phyloP scores from a whole-genome alignment of 2,888 invertebrate species.

The Drosophila flavopinicola region DNA sequence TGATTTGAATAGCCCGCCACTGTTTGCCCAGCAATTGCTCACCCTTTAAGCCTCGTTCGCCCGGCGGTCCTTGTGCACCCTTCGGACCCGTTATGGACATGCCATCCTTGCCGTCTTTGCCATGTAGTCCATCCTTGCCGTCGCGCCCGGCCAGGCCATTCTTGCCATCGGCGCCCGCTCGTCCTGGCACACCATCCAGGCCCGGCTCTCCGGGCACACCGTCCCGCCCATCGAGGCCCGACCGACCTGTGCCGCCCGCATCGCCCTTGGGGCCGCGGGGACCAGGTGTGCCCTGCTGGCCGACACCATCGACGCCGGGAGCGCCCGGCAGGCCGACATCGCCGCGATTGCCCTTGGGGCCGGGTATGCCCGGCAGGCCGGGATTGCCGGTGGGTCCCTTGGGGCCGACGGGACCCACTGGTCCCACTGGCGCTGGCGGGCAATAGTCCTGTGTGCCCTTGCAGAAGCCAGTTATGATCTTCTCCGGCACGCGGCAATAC shows the following conservation, averaged over 20 bases:
- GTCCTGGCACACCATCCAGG: slow-evolving; percentile 91
- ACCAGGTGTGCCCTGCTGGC: slow-evolving; percentile 78
- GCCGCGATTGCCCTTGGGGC: slow-evolving; percentile 90
- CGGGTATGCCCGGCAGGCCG: slow-evolving; percentile 87
- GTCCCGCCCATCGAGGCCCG: slow-evolving; percentile 93
- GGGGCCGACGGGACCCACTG: slow-evolving; percentile 87
- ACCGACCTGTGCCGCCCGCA: slow-evolving; percentile 88
- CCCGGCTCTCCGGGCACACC: slow-evolving; percentile 96
- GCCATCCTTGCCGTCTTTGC: slow-evolving; percentile 89
- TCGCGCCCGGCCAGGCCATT: slow-evolving; percentile 89
- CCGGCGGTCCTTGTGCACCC: slow-evolving; percentile 88
- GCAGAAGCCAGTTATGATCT: slow-evolving; percentile 93
- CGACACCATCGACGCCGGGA: slow-evolving; percentile 86
- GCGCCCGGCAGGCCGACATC: slow-evolving; percentile 88
- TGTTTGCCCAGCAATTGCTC: slow-evolving; percentile 51
- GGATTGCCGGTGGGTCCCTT: slow-evolving; percentile 86
- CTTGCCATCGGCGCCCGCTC: slow-evolving; percentile 93
- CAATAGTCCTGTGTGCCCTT: slow-evolving; percentile 93
- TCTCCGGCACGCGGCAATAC: slow-evolving; percentile 93
- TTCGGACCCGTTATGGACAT: slow-evolving; percentile 86
- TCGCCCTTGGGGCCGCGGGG: slow-evolving; percentile 84
- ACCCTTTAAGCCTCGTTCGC: slow-evolving; percentile 90
- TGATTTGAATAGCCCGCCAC: not conserved
- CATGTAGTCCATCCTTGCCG: slow-evolving; percentile 85
- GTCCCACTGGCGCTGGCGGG: slow-evolving; percentile 88